Conservation (phyloP, 2,797 vertebrate species). For the Sparidentex hasta region DNA sequence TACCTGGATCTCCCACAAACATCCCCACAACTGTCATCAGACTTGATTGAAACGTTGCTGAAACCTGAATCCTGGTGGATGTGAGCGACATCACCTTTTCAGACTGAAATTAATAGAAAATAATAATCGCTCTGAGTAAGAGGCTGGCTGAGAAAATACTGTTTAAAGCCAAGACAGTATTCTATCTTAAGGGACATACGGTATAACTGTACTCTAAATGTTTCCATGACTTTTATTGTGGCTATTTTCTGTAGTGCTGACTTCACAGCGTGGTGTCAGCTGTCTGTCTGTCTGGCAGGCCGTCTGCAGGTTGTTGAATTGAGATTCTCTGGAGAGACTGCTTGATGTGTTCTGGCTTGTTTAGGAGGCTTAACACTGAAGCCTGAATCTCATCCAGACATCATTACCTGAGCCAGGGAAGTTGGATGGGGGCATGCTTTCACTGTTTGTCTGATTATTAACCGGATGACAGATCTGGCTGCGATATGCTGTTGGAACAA, state of each 20-base stretch:
- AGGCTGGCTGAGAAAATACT: not conserved
- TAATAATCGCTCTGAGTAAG: not conserved
- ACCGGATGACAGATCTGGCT: slow-evolving; percentile 17
- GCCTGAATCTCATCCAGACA: slow-evolving; percentile 29
- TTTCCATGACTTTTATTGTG: not conserved
- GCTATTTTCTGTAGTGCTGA: not conserved
- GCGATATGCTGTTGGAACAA: not conserved
- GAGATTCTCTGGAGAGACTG: slow-evolving; percentile 1
- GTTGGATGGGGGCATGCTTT: slow-evolving; percentile 5
- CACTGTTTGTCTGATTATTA: slow-evolving; percentile 11
- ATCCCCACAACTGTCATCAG: not conserved
- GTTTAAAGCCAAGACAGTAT: not conserved
- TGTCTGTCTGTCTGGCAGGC: slow-evolving; percentile 7
- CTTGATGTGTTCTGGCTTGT: slow-evolving; percentile 59
- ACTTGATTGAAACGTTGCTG: not conserved
- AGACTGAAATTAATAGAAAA: not conserved
- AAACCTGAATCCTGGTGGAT: not conserved
- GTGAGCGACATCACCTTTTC: not conserved
- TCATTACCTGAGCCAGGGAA: slow-evolving; percentile 14
- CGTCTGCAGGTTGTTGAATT: slow-evolving; percentile 11
- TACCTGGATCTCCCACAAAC: not conserved
- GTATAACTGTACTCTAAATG: not conserved
- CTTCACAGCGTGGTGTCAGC: slow-evolving; percentile 5
- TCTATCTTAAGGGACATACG: not conserved
- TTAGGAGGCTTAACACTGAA: slow-evolving; percentile 14